A percentile compares a stretch with the other conserved stretches of the same genome.
Evolutionary conservation across 2,797 vertebrate species (phyloP).

Genomic region (Ambastaia sidthimunki): DNA sequence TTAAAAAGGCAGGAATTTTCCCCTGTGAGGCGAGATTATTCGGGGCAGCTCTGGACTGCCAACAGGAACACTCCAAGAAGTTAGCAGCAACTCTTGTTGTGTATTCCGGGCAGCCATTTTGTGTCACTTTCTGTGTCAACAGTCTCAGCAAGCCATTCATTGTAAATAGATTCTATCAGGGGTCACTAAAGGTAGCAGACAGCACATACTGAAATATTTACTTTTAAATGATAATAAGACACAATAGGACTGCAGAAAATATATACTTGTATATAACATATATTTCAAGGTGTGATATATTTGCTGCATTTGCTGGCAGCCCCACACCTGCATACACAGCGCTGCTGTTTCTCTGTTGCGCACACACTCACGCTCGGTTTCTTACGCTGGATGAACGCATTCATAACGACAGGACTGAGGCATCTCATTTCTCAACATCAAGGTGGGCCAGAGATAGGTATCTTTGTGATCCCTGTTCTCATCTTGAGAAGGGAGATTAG

Average conservation of each 20-base stretch:
- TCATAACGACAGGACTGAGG: constrained; percentile 23
- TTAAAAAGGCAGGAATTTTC: constrained; percentile 54
- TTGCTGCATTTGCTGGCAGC: constrained; percentile 35
- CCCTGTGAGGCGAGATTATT: constrained; percentile 61
- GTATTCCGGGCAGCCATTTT: constrained; percentile 39
- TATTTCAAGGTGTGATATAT: background rate
- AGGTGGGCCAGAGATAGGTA: constrained; percentile 65
- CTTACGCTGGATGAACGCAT: constrained; percentile 26
- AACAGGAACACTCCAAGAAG: constrained; percentile 44
- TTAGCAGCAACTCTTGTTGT: constrained; percentile 37
- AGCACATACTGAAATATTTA: constrained; percentile 45
- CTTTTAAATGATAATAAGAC: constrained; percentile 20
- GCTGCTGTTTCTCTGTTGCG: background rate
- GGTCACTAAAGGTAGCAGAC: constrained; percentile 36
- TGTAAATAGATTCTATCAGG: constrained; percentile 40
- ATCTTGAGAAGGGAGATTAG: constrained; percentile 67
- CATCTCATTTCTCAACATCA: constrained; percentile 64
- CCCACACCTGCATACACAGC: constrained; percentile 4
- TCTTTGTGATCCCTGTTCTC: constrained; percentile 68
- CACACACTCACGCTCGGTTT: constrained; percentile 16
- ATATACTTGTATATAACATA: background rate
- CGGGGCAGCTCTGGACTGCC: constrained; percentile 53
- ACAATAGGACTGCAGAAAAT: background rate
- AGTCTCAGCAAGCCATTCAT: constrained; percentile 44
- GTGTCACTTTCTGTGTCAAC: constrained; percentile 41